These are phyloP conservation scores for Porites lutea DNA, from an alignment of 64 coral and sea anemone species.

Conservation along the genomic window DNA sequence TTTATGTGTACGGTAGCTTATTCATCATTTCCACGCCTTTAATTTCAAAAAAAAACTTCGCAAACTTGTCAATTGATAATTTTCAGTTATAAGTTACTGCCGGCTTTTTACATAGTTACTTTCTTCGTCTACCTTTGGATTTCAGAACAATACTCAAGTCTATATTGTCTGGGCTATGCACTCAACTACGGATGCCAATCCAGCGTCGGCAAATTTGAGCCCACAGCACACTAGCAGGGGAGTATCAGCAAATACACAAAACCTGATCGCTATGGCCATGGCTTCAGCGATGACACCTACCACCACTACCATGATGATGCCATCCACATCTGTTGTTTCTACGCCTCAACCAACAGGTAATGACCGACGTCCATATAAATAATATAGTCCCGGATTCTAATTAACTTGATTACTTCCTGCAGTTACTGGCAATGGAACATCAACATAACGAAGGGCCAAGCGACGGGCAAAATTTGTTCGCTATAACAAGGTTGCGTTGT, in stretches of 20 bases:
- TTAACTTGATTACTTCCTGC: too few relatives aligned
- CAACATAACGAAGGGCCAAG: too few relatives aligned
- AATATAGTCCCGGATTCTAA: too few relatives aligned
- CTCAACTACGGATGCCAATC: not conserved
- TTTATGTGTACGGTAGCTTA: too few relatives aligned
- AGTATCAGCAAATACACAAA: not conserved
- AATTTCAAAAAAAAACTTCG: too few relatives aligned
- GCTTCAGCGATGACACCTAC: not conserved
- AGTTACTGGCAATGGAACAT: too few relatives aligned
- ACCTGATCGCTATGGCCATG: not conserved
- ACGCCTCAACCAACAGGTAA: not conserved
- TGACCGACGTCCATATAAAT: too few relatives aligned
- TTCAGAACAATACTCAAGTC: slow-evolving; percentile 8
- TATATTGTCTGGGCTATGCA: slow-evolving; percentile 1
- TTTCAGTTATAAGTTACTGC: too few relatives aligned
- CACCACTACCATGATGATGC: not conserved
- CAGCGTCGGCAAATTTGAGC: not conserved
- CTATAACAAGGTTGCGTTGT: too few relatives aligned
- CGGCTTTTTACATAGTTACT: not conserved
- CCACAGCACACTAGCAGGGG: not conserved
- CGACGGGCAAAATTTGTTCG: too few relatives aligned
- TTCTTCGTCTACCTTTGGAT: not conserved
- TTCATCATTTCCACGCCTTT: too few relatives aligned
- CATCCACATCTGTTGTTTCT: not conserved
- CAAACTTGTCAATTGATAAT: too few relatives aligned